Evolutionary conservation across 2,888 invertebrate species (phyloP), one percentile per base, ranked within the genome.

Genomic region (Pyrrhia umbra): DNA sequence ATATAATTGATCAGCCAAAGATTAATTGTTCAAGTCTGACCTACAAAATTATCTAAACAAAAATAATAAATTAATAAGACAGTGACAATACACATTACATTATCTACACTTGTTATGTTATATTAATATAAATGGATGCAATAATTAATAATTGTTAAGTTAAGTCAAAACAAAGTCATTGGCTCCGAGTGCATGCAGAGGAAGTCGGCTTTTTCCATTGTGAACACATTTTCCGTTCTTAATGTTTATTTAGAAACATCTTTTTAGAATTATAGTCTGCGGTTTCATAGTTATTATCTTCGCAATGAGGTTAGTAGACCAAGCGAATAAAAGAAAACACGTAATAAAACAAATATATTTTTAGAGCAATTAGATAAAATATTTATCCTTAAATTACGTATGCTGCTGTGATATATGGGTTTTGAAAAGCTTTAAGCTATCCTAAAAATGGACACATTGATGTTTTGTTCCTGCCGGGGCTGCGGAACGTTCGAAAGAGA

Each of bases 31-130:
- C 23, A 55, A 6, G 23, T 47, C 18, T 67, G 68, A 45, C 43
- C 49, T 52, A 68, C n/a, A 63, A 75, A 75, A 45, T 75, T 58
- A 72, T 72, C 63, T 68, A 58, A 37, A 55, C 69, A 55, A 72
- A 72, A 64, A 69, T 58, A 64, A 61, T 72, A 58, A 75, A 72
- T 69, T 47, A 64, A 75, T 25, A 58, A 72, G 72, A 21, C 75
- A 18, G 75, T 69, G 64, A 59, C 75, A 69, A 60, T 16, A 66
- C 39, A 46, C 30, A 57, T 59, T 34, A 43, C 6, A 59, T 51
- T 72, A 70, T 73, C 72, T 46, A 18, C 40, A n/a, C 6, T 45
- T 59, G 16, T 60, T 65, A 57, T 60, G 62, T 55, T 39, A 55
- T 54, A 54, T 59, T 69, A 45, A 52, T 52, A 71, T 60, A 56